Conservation (phyloP, 2,797 vertebrate genomes). For the Characodon lateralis region DNA sequence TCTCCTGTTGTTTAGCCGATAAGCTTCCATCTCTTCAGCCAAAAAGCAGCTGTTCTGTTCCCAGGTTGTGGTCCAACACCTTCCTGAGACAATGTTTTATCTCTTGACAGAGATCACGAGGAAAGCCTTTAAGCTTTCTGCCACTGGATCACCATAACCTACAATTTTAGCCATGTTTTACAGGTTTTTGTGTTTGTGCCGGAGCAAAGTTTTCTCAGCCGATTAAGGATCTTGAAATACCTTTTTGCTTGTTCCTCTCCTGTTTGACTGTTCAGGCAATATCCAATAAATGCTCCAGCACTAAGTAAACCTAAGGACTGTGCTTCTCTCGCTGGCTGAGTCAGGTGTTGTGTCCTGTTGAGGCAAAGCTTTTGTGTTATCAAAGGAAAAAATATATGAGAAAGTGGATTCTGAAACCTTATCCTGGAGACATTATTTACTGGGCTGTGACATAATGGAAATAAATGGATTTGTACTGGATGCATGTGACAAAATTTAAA, state of each 20-base stretch:
- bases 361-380: background rate
- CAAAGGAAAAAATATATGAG: background rate
- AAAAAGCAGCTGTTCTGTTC: background rate
- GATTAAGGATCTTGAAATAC: constrained; percentile 5
- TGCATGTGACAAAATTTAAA: background rate
- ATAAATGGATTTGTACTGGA: background rate
- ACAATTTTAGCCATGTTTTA: constrained; percentile 3
- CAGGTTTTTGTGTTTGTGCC: constrained; percentile 8
- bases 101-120: background rate
- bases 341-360: background rate
- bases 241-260: constrained; percentile 4
- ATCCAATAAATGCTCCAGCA: background rate
- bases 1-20: background rate
- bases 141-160: background rate
- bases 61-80: background rate
- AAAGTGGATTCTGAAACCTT: background rate
- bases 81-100: background rate
- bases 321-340: background rate
- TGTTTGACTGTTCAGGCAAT: constrained; percentile 5
- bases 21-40: background rate
- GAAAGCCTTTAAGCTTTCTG: background rate
- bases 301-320: background rate
- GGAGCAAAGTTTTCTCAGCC: constrained; percentile 1
- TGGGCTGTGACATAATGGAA: constrained; percentile 1
- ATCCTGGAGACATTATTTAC: background rate